phyloP scores from a whole-genome alignment of 1,140 invertebrate genomes.

The Apis laboriosa region DNA sequence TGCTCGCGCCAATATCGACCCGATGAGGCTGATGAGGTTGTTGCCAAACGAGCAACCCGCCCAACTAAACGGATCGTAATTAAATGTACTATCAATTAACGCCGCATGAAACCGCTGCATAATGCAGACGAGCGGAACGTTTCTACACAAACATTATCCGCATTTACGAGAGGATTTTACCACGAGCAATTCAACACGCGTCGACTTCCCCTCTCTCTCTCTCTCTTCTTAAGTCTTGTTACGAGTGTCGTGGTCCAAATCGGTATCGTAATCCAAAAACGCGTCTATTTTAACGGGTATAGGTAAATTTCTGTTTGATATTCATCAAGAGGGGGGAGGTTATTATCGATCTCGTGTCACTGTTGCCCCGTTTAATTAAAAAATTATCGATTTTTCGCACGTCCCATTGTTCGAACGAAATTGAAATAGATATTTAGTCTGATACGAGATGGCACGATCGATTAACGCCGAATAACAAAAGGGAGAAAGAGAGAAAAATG shows the following conservation, averaged over 20 bases:
- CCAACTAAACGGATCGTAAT: background rate
- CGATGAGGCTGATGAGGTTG: no score
- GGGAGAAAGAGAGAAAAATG: background rate
- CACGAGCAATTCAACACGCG: background rate
- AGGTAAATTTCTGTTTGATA: no score
- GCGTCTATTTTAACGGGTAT: no score
- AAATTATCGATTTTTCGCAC: no score
- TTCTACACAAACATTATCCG: conserved; percentile 1
- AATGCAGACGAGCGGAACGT: background rate
- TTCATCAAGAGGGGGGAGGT: no score
- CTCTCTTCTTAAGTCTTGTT: background rate
- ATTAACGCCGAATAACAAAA: no score
- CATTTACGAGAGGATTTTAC: conserved; percentile 23
- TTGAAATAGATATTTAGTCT: no score
- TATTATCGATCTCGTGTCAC: no score
- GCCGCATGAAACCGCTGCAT: background rate
- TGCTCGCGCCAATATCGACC: no score
- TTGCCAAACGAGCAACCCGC: background rate
- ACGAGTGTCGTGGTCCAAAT: background rate
- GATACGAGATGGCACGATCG: no score
- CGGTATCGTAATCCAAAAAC: background rate
- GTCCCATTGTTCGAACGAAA: no score
- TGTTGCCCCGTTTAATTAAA: no score
- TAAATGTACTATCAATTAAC: conserved; percentile 19
- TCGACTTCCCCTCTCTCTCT: background rate